These are phyloP conservation scores for Thamnaconus septentrionalis DNA, from an alignment of 2,113 vertebrate species.

Conservation along the genomic window DNA sequence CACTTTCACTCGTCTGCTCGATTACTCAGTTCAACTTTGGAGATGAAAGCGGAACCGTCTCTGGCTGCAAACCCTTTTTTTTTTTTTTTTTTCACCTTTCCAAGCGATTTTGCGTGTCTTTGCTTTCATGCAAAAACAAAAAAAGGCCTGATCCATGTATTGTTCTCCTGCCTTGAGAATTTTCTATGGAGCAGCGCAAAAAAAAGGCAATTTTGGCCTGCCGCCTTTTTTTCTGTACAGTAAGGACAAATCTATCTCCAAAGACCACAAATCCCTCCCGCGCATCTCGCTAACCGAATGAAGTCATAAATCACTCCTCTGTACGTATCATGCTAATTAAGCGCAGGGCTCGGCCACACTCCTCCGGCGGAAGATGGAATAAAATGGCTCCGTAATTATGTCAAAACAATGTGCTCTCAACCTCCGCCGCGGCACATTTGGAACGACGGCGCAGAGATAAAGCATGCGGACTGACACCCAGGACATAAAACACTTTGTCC, in stretches of 20 bases:
- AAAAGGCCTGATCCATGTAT: slow-evolving; percentile 52
- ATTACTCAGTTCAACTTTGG: slow-evolving; percentile 10
- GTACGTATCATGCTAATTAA: slow-evolving; percentile 74
- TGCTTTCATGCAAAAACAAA: slow-evolving; percentile 47
- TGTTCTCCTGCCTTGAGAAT: slow-evolving; percentile 62
- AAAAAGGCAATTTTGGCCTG: slow-evolving; percentile 52
- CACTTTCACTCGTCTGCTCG: slow-evolving; percentile 19
- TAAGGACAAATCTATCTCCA: slow-evolving; percentile 62
- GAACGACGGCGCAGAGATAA: slow-evolving; percentile 36
- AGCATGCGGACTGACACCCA: slow-evolving; percentile 43
- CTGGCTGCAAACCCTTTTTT: slow-evolving; percentile 18
- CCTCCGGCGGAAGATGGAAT: slow-evolving; percentile 55
- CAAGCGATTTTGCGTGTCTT: slow-evolving; percentile 48
- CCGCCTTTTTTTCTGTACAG: slow-evolving; percentile 42
- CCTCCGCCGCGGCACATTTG: slow-evolving; percentile 45
- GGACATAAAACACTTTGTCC: slow-evolving; percentile 43
- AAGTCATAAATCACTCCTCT: slow-evolving; percentile 67
- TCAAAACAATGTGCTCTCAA: slow-evolving; percentile 64
- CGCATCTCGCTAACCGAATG: slow-evolving; percentile 57
- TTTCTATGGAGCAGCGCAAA: slow-evolving; percentile 36
- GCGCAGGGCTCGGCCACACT: slow-evolving; percentile 57
- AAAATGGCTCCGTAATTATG: slow-evolving; percentile 67
- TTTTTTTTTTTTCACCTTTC: slow-evolving; percentile 41
- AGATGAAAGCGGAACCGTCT: neutral
- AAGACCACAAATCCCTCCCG: slow-evolving; percentile 65